Base-by-base conservation (phyloP, 2,888 invertebrate genomes). In the Polymixis flavicincta region DNA sequence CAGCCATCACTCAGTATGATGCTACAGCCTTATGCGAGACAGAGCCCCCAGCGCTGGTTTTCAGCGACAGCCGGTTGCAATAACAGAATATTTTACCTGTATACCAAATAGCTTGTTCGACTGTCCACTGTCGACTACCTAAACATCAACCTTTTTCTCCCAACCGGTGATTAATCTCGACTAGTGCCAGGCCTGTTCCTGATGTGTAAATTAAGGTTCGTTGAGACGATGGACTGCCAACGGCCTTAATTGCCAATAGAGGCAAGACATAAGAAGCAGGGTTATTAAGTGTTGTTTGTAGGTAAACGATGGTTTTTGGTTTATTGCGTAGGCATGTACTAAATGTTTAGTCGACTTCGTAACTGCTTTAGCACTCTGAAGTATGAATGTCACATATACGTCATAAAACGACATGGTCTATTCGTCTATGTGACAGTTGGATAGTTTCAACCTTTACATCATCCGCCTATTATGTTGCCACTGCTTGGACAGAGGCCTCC, bases 201-300 rank as follows among this genome's bases (percentile, higher is more conserved):
- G 74, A 80, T 84, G 65, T 66, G 69, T 84, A 80, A 80, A 69
- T 81, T 50, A 84, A 70, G 74, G 57, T 28, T 25, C 17, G 32
- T 45, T 25, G 60, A 68, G 60, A 59, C 61, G 78, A 61, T 57
- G 57, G 64, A 67, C 54, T 65, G 72, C 52, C 19, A 19, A 25
- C 25, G 22, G 61, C 14, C 57, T 63, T 71, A 50, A 84, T 84
- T 84, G 80, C 66, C 52, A 79, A 69, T 68, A 69, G 54, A 55
- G 25, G 42, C 48, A 64, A 65, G 69, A 78, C n/a, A 65, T 14
- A 64, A 28, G 64, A 32, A 42, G 28, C 42, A 48, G 14, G 17
- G 28, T 37, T 65, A 19, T 52, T 65, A 32, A 67, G 66, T 76
- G 61, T 28, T 78, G 52, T 64, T 64, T 2, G 32, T 11, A 64